Conservation (phyloP, 2,888 invertebrate species). For the Vesta saturnalis region DNA sequence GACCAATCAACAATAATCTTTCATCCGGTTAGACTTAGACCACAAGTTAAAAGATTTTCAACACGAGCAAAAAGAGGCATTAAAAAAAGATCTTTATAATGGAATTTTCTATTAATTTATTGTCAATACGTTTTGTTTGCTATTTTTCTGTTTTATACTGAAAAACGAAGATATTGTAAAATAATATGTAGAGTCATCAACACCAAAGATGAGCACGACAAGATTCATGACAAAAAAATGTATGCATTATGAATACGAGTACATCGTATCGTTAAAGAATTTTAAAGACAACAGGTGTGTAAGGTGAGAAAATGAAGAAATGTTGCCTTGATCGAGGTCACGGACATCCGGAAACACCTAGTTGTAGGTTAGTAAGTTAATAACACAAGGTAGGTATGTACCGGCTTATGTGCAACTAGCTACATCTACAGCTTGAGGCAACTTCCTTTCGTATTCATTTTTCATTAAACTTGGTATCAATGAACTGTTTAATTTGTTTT, state of each 20-base stretch:
- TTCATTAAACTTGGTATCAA: not conserved
- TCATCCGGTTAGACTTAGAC: too few species aligned
- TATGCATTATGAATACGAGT: slow-evolving; percentile 8
- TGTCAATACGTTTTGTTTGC: too few species aligned
- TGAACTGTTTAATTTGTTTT: not conserved
- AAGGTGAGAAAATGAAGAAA: slow-evolving; percentile 44
- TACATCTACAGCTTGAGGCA: slow-evolving; percentile 9
- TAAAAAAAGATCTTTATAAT: too few species aligned
- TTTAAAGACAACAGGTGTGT: slow-evolving; percentile 37
- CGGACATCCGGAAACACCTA: slow-evolving; percentile 51
- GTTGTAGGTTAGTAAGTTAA: slow-evolving; percentile 57
- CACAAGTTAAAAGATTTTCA: too few species aligned
- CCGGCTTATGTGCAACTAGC: slow-evolving; percentile 20
- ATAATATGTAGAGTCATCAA: too few species aligned
- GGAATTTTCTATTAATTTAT: too few species aligned
- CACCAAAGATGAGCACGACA: too few species aligned
- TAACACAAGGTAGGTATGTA: slow-evolving; percentile 43
- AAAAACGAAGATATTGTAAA: too few species aligned
- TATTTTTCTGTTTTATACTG: too few species aligned
- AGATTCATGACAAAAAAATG: slow-evolving; percentile 14
- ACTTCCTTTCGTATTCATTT: slow-evolving; percentile 18
- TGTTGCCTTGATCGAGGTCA: slow-evolving; percentile 50
- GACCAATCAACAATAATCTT: too few species aligned
- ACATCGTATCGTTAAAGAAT: slow-evolving; percentile 26
- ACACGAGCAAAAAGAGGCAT: too few species aligned